Conservation (phyloP, 2,888 invertebrate genomes). For the Cosmia pyralina region DNA sequence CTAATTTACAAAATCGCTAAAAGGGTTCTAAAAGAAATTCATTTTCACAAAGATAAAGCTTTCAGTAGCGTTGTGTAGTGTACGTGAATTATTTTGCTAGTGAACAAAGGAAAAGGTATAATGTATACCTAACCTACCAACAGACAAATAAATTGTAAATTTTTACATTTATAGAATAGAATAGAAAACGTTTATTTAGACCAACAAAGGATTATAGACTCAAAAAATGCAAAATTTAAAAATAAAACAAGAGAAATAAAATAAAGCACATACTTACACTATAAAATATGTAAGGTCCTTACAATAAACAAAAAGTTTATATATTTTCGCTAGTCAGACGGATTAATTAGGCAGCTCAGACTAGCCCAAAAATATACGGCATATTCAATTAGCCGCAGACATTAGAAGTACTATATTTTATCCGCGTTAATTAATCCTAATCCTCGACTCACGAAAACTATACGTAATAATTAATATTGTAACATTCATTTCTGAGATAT, state of each 20-base stretch:
- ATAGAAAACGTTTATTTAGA: too few species aligned
- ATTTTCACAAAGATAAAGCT: slow-evolving; percentile 40
- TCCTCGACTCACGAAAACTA: background rate
- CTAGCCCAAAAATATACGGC: background rate
- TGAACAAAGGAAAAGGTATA: slow-evolving; percentile 27
- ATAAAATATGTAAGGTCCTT: too few species aligned
- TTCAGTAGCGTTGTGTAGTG: slow-evolving; percentile 3
- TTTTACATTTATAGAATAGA: too few species aligned
- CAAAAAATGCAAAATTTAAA: too few species aligned
- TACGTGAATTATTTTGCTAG: slow-evolving; percentile 26
- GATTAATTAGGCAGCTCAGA: background rate
- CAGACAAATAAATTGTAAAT: background rate
- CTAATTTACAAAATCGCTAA: slow-evolving; percentile 32
- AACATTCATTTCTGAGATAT: background rate
- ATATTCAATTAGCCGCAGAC: background rate
- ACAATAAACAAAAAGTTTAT: background rate
- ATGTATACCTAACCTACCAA: background rate
- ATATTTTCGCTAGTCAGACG: background rate
- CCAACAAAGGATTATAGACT: too few species aligned
- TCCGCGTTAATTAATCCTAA: slow-evolving; percentile 1
- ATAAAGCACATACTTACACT: too few species aligned
- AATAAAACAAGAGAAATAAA: too few species aligned
- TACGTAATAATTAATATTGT: background rate
- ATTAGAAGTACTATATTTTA: slow-evolving; percentile 1
- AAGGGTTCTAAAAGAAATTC: slow-evolving; percentile 42